Conservation (phyloP, 2,113 vertebrate species). For the Salminus brasiliensis region DNA sequence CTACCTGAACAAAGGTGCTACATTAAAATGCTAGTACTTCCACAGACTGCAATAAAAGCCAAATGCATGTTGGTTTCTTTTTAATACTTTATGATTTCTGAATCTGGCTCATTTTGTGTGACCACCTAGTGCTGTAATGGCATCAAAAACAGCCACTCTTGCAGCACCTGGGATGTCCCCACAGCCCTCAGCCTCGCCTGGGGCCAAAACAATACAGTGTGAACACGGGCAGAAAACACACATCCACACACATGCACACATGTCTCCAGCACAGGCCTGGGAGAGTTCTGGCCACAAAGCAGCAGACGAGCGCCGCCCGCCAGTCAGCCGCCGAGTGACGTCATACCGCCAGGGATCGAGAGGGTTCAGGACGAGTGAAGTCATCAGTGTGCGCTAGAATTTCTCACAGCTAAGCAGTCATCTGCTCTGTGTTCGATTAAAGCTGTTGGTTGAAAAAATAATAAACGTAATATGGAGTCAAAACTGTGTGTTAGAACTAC, state of each 20-base stretch:
- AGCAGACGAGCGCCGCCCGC: not conserved
- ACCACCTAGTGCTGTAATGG: conserved; percentile 49
- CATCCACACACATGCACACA: not conserved
- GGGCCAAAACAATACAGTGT: conserved; percentile 59
- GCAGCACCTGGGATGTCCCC: conserved; percentile 50
- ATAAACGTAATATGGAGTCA: not conserved
- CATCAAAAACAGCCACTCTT: conserved; percentile 58
- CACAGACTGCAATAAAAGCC: no score
- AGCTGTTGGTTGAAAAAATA: not conserved
- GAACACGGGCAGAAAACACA: conserved; percentile 24
- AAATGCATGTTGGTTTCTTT: not conserved
- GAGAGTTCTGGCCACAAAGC: conserved; percentile 30
- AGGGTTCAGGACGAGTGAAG: conserved; percentile 44
- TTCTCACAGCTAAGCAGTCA: not conserved
- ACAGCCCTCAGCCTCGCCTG: conserved; percentile 60
- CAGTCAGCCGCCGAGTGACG: conserved; percentile 31
- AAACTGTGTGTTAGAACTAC: no score
- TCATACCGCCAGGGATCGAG: conserved; percentile 43
- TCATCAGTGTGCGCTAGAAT: conserved; percentile 40
- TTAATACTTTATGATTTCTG: not conserved
- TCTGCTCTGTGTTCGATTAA: not conserved
- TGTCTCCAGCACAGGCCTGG: not conserved
- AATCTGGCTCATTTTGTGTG: conserved; percentile 33
- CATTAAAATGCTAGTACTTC: no score
- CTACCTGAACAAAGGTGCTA: no score